Base-by-base conservation (phyloP, 2,797 vertebrate species). In the Hybognathus amarus region DNA sequence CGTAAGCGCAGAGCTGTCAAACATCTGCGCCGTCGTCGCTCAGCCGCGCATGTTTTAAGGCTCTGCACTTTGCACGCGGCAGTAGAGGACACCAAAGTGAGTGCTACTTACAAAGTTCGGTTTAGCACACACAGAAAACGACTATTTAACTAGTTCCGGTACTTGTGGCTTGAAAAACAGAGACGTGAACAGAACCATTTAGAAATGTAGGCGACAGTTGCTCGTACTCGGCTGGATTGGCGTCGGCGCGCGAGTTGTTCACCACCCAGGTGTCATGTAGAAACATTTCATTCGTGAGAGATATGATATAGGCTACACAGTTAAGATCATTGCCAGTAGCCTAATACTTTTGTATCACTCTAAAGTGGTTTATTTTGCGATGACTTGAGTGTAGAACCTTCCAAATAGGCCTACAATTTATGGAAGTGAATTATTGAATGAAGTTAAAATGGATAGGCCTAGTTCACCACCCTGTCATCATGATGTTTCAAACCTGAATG, bases 101-200 rank as follows among this genome's bases (percentile, higher is more conserved):
- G n/a, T 45, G 56, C 8, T 38, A 50, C 52, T 81, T 63, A 47
- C 20, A 27, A 63, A 81, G 79, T 61, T 63, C 67, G 38, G 79
- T 30, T 80, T 59, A 45, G n/a, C 15, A 4, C 27, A 67, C 17
- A 42, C 17, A 52, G 6, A 6, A 13, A 22, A 33, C 9, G 24
- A 36, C 56, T 61, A 73, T 22, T 71, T 10, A 24, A 33, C 42
- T 61, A n/a, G 54, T 71, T 47, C 17, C 27, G 8, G 27, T 45
- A 56, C 22, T 20, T 68, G 47, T 36, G 40, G 24, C n/a, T 61
- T 11, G n/a, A 63, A 63, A n/a, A 30, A 9, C 13, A 17, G 9
- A 61, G 38, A 67, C 36, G 36, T 27, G 15, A 61, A 59, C 27
- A 9, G 24, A 45, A 71, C 7, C 52, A 17, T 22, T 71, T 17